Base-by-base conservation (phyloP, 1,140 invertebrate species). In the Ooceraea biroi region DNA sequence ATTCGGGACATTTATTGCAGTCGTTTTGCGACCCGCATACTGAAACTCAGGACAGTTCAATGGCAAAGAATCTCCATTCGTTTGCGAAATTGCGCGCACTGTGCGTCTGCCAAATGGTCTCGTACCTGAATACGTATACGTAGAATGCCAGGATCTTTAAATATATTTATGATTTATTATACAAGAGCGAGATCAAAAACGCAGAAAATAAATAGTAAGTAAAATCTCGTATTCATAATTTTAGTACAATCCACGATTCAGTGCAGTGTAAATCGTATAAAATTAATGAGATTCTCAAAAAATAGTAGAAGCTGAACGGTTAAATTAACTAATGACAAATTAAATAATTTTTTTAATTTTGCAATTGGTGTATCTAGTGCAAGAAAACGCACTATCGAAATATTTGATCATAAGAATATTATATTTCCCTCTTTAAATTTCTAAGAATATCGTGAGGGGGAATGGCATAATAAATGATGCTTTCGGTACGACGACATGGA, bases 1-100 rank as follows among this genome's bases (percentile, higher is more conserved):
- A 77, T 77, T 66, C 61, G 46, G 48, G 19, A 50, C 46, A 66
- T 66, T 77, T 66, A 65, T 77, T 41, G 48, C 74, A 52, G 14
- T 25, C 61, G 19, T 66, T 66, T 66, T 66, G 74, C 30, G 58
- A 52, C 30, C 25, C 7, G 58, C 19, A 65, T 25, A 50, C 60
- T 7, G 27, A 5, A 25, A 25, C 8, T 76, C 73, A 4, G 41
- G 17, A 76, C 58, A 19, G 25, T 65, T 65, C 44, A 63, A 76
- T 27, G n/a, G 27, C 72, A 3, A 14, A 22, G 44, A 61, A 63
- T 76, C 61, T 63, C 41, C 22, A 60, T 30, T 11, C n/a, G n/a
- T 61, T 74, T 25, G 17, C 57, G 3, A 48, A 76, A 76, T 60
- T 76, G 22, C 48, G 30, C 10, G 30, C 48, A 48, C 44, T 36